phyloP scores from a whole-genome alignment of 2,888 invertebrate species.

The Carabus problematicus region DNA sequence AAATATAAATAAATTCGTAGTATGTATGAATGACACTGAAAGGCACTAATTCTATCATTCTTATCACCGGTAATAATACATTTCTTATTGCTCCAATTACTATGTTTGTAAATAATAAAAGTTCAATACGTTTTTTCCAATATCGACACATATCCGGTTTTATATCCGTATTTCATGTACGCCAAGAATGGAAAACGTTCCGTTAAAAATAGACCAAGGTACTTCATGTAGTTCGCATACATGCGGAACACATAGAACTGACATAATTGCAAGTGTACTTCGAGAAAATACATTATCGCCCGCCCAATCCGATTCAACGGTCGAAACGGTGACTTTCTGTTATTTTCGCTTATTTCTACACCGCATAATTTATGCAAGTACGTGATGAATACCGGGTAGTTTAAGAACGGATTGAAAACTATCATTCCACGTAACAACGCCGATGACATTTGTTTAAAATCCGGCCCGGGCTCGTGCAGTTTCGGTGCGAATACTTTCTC shows the following conservation, averaged over 20 bases:
- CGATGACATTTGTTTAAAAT: conserved; percentile 71
- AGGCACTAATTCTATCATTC: background rate
- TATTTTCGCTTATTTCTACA: conserved; percentile 42
- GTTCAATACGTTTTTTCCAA: background rate
- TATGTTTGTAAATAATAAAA: too few species aligned
- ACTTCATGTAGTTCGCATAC: conserved; percentile 69
- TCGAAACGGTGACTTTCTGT: conserved; percentile 41
- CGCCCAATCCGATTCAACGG: conserved; percentile 43
- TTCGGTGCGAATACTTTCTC: conserved; percentile 69
- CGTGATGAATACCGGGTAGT: conserved; percentile 66
- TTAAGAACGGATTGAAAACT: conserved; percentile 69
- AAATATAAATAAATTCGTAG: conserved; percentile 13
- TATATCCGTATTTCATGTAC: conserved; percentile 69
- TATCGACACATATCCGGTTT: conserved; percentile 68
- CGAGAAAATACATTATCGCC: conserved; percentile 43
- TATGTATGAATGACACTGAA: background rate
- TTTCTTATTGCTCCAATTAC: background rate
- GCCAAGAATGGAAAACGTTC: conserved; percentile 74
- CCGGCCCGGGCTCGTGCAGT: conserved; percentile 65
- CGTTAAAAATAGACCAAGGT: conserved; percentile 65
- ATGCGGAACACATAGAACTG: conserved; percentile 61
- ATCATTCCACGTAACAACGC: conserved; percentile 74
- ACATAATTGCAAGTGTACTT: conserved; percentile 45
- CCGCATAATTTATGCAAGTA: conserved; percentile 48
- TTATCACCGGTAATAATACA: background rate